Evolutionary conservation across 2,113 vertebrate genomes (phyloP), one percentile per base, ranked within the genome.

Genomic region (Gobiocypris rarus): DNA sequence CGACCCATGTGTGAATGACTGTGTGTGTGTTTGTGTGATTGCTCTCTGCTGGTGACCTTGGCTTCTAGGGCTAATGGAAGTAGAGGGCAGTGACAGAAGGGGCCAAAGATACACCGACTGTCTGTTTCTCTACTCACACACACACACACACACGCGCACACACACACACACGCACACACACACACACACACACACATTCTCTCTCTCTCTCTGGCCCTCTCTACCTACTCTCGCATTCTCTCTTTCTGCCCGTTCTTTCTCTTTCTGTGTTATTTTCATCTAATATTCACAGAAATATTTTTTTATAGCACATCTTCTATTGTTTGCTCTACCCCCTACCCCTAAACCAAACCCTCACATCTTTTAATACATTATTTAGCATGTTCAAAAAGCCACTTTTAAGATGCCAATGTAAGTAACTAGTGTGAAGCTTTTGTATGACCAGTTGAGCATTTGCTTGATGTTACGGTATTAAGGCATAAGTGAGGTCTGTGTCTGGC

Each of bases 41-140:
- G 79, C 78, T 83, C 17, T 85, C 86, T 87, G 86, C 69, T 81
- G 41, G 43, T 95, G 94, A 94, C 94, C 93, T 95, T 94, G 93
- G 90, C 90, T 88, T 87, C 58, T 85, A 86, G 28, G 69, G 83
- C 90, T 94, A 94, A 94, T 95, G 93, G 93, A 93, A 86, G 86
- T 90, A 85, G 90, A 93, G 93, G 91, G 86, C 91, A 91, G 85
- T 91, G 89, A 82, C 90, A 89, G 83, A 41, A 81, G 81, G 48
- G 84, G 38, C 6, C 74, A 22, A 71, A 45, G 61, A 65, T 45
- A 83, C 75, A 63, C 83, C 41, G 73, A 58, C 87, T 83, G 38
- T 48, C 65, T 50, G n/a, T 75, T 17, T 38, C 59, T 38, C 9
- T 14, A n/a, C 17, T 11, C 26, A 17, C 58, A 63, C 28, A 81